Percentiles rank a stretch among this genome's conserved stretches.
phyloP scores from a whole-genome alignment of 2,797 vertebrate species.

The Poeciliopsis presidionis region DNA sequence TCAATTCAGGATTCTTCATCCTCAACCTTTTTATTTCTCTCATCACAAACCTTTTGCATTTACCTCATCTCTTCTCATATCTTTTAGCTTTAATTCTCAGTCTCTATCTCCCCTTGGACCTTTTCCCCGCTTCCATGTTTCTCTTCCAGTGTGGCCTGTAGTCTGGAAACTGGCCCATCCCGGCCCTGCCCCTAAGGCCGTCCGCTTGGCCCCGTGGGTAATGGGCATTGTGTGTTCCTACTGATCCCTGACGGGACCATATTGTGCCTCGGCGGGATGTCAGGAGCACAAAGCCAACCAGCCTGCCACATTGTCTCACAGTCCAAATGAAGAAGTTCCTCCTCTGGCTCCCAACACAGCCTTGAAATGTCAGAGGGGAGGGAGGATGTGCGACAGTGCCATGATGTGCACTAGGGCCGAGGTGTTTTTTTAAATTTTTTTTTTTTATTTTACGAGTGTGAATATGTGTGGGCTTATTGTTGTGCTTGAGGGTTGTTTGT shows the following conservation, averaged over 20 bases:
- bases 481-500: constrained; percentile 67
- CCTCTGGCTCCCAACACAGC: constrained; percentile 75
- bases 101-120: constrained; percentile 61
- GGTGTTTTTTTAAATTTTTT: constrained; percentile 18
- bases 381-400: constrained; percentile 50
- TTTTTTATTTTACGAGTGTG: constrained; percentile 27
- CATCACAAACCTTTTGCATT: constrained; percentile 19
- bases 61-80: constrained; percentile 24
- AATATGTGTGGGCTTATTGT: constrained; percentile 58
- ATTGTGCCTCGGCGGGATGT: constrained; percentile 84
- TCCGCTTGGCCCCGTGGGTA: constrained; percentile 75
- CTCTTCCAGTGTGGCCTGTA: constrained; percentile 69
- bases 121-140: constrained; percentile 61
- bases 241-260: constrained; percentile 85
- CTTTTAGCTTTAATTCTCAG: constrained; percentile 66
- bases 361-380: constrained; percentile 74
- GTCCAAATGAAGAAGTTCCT: constrained; percentile 86
- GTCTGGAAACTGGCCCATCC: constrained; percentile 80
- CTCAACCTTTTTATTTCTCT: constrained; percentile 20
- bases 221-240: constrained; percentile 82
- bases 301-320: constrained; percentile 83
- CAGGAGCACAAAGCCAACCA: constrained; percentile 82
- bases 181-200: constrained; percentile 72
- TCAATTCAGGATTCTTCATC: constrained; percentile 16
- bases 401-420: constrained; percentile 28